These are phyloP conservation scores for Cygnus buccinator DNA, from an alignment of 2,113 vertebrate species.

Conservation along the genomic window DNA sequence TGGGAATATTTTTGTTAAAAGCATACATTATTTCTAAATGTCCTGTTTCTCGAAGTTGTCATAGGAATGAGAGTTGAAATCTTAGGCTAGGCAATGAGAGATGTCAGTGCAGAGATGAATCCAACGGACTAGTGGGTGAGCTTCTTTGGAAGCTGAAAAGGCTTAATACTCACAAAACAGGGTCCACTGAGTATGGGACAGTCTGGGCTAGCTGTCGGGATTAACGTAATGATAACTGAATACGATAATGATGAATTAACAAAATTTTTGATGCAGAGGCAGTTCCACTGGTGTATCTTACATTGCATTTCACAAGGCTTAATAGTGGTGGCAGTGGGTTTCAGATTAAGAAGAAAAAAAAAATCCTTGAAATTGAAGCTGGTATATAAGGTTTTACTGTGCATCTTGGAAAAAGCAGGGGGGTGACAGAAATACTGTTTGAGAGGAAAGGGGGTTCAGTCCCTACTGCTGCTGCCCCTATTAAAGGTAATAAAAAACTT, in stretches of 20 bases:
- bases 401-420: background rate
- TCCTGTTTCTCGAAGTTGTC: background rate
- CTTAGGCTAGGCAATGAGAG: background rate
- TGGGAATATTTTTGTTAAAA: background rate
- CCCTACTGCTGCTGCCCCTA: background rate
- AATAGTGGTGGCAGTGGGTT: background rate
- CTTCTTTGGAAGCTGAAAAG: background rate
- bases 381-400: rapidly evolving
- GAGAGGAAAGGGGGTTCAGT: background rate
- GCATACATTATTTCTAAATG: rapidly evolving
- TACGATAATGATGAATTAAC: background rate
- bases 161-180: background rate
- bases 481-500: background rate
- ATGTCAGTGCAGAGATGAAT: background rate
- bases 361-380: background rate
- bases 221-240: rapidly evolving
- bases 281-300: background rate
- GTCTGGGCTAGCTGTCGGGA: background rate
- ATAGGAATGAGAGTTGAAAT: background rate
- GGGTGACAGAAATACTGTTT: background rate
- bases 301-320: background rate
- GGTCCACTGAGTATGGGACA: background rate
- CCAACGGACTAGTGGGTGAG: rapidly evolving
- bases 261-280: background rate
- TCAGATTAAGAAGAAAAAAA: background rate